Base-by-base conservation (phyloP, 2,888 invertebrate species). In the Lottia gigantea region DNA sequence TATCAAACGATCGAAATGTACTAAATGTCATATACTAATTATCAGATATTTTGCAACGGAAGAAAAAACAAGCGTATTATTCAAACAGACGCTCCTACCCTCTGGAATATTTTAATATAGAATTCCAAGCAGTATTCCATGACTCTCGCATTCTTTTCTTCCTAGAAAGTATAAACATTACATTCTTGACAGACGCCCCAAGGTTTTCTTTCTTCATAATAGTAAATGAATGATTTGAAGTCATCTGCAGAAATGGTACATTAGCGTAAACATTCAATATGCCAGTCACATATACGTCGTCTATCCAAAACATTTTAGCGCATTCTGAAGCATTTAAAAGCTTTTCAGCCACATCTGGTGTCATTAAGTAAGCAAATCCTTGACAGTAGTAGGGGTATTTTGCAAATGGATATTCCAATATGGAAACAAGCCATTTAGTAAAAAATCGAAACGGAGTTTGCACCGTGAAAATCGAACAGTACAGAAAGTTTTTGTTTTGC, bases 211-310 rank as follows among this genome's bases (percentile, higher is more conserved):
- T 14, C 12, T 55, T 23, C 55, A 55, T 55, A 19, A 8, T 6
- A 11, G 11, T 14, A 23, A 19, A 55, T 23, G 55, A 2, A 23
- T 55, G 23, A 23, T 23, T 19, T 11, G 0, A 12, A 12, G 7
- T 2, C 55, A 55, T 55, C 12, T 1, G 3, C 11, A 6, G 11
- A 19, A 55, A 55, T 19, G 55, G 55, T 3, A 55, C 23, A 0
- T 55, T 55, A 12, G 55, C 55, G 19, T 55, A 23, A 2, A 76
- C 64, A 3, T 78, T 72, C 15, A 81, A 73, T 23, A 84, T 74
- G 7, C 84, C 84, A 1, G 83, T 83, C 2, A 84, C 76, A 65
- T 78, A 83, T 1, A 84, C 83, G 74, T 85, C 85, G 69, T 84
- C 84, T 16, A 84, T 76, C 83, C 83, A 83, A 72, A 76, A 82